phyloP scores from a whole-genome alignment of 2,797 vertebrate species.

The Erpetoichthys calabaricus region DNA sequence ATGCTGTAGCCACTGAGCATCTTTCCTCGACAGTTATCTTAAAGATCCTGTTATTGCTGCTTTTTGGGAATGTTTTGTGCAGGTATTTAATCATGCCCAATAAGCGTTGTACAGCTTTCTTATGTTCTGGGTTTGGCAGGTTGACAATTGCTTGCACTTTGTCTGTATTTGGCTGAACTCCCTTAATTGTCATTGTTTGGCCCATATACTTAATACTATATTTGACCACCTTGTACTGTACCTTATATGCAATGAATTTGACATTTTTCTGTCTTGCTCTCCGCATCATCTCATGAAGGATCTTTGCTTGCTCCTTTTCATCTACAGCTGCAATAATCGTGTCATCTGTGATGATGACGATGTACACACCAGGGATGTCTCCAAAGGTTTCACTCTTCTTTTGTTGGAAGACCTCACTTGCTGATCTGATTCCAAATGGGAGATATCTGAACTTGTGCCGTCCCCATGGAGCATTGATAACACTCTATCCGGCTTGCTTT shows the following conservation, averaged over 20 bases:
- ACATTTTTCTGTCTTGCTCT: constrained; percentile 7
- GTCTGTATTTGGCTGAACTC: not conserved
- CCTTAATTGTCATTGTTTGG: not conserved
- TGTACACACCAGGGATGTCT: constrained; percentile 7
- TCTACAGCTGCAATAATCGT: constrained; percentile 16
- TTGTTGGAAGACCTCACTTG: constrained; percentile 18
- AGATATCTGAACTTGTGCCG: constrained; percentile 13
- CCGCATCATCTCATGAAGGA: constrained; percentile 16
- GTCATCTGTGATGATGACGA: constrained; percentile 17
- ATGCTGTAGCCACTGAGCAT: constrained; percentile 1
- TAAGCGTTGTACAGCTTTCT: not conserved
- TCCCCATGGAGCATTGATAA: constrained; percentile 16
- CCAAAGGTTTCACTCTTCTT: constrained; percentile 26
- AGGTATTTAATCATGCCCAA: not conserved
- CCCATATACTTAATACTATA: not conserved
- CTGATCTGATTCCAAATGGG: constrained; percentile 22
- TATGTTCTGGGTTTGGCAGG: constrained; percentile 3
- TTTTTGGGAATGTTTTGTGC: constrained; percentile 5
- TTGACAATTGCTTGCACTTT: constrained; percentile 2
- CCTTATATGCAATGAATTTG: constrained; percentile 15
- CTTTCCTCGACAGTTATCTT: not conserved
- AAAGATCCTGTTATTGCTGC: constrained; percentile 1
- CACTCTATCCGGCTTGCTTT: constrained; percentile 21
- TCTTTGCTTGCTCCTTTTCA: constrained; percentile 7
- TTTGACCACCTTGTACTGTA: constrained; percentile 1